Evolutionary conservation across 1,140 invertebrate species (phyloP).

Genomic region (Drosophila auraria): DNA sequence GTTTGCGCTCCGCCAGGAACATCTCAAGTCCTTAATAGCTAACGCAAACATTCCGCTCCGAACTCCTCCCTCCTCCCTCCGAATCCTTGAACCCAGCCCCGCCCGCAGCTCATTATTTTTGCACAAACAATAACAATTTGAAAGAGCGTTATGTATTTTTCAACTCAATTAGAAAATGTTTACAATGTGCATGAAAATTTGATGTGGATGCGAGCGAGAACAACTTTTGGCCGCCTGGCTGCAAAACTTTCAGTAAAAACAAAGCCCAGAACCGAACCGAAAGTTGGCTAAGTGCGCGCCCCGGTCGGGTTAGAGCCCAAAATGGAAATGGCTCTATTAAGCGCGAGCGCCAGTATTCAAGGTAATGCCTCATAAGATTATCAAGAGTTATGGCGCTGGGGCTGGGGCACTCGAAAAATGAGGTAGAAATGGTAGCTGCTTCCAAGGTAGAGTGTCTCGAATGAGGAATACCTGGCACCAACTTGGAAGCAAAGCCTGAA

Average conservation of each 20-base stretch:
- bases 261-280: slow-evolving; percentile 10
- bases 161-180: slow-evolving; percentile 83
- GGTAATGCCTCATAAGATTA: slow-evolving; percentile 46
- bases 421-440: not conserved
- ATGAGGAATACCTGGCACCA: not conserved
- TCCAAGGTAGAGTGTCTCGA: not conserved
- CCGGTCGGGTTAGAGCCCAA: not conserved
- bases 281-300: slow-evolving; percentile 19
- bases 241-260: slow-evolving; percentile 26
- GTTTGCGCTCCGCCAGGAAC: slow-evolving; percentile 58
- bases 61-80: not conserved
- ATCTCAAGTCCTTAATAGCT: slow-evolving; percentile 72
- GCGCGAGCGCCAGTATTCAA: not conserved
- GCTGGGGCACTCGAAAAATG: not conserved
- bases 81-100: slow-evolving; percentile 9
- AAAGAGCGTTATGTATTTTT: slow-evolving; percentile 80
- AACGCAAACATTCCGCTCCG: slow-evolving; percentile 62
- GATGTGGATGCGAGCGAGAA: slow-evolving; percentile 51
- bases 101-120: slow-evolving; percentile 65
- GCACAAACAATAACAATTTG: slow-evolving; percentile 76
- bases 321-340: slow-evolving; percentile 41
- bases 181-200: slow-evolving; percentile 79
- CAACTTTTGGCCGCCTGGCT: slow-evolving; percentile 56
- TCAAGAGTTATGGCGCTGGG: slow-evolving; percentile 28
- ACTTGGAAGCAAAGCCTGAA: not conserved